Conservation (phyloP, 37 sponge, comb jelly and placozoan genomes). For the Oopsacas minuta region DNA sequence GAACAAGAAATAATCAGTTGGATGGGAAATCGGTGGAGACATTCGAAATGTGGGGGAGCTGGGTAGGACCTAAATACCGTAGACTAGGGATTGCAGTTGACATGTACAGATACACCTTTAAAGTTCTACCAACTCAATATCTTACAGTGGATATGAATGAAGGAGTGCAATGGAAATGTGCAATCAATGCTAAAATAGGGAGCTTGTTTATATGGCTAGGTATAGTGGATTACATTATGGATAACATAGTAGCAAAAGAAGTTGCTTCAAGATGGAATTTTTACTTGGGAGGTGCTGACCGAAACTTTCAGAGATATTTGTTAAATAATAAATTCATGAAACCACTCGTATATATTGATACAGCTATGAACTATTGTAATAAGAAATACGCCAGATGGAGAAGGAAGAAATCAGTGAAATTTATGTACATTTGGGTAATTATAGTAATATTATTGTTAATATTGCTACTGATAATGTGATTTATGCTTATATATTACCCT, state of each 20-base stretch:
- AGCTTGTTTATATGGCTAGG: neutral
- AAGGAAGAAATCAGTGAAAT: neutral
- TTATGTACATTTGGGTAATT: neutral
- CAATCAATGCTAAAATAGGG: neutral
- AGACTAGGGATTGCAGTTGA: neutral
- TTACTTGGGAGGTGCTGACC: neutral
- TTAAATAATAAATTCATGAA: neutral
- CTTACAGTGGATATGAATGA: neutral
- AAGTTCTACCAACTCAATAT: neutral
- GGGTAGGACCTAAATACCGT: neutral
- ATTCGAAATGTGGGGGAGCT: neutral
- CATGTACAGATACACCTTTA: neutral
- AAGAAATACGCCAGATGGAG: neutral
- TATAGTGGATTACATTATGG: neutral
- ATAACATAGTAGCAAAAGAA: neutral
- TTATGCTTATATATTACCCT: too few relatives aligned
- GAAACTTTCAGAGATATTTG: neutral
- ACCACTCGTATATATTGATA: neutral
- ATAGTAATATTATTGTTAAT: neutral
- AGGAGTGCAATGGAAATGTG: neutral
- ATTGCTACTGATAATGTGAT: neutral
- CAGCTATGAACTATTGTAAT: neutral
- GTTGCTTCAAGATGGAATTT: neutral
- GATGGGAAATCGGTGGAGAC: neutral
- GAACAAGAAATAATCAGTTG: neutral